Conservation (phyloP, 2,797 vertebrate species). For the Darevskia mixta region DNA sequence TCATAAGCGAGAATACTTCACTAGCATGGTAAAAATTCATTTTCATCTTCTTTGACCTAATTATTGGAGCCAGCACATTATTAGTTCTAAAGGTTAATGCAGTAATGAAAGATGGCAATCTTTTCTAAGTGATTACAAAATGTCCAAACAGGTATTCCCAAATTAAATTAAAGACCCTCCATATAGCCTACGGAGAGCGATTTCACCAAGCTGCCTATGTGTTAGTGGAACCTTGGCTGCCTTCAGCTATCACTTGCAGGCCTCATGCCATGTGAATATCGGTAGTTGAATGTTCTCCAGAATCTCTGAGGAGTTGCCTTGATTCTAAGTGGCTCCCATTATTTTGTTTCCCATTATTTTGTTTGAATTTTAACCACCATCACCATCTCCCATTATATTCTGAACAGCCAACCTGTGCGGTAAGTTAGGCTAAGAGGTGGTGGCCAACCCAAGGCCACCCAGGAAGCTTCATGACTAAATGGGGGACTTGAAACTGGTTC, state of each 20-base stretch:
- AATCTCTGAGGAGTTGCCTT: neutral
- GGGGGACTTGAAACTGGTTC: neutral
- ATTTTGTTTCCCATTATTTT: neutral
- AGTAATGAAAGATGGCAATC: conserved; percentile 73
- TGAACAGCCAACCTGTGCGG: neutral
- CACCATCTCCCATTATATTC: neutral
- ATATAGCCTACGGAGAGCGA: neutral
- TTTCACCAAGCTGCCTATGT: neutral
- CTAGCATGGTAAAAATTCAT: conserved; percentile 66
- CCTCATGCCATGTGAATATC: neutral
- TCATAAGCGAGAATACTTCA: conserved; percentile 31
- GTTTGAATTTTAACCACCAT: neutral
- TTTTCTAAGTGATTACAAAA: conserved; percentile 62
- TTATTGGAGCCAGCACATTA: conserved; percentile 55
- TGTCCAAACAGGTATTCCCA: conserved; percentile 43
- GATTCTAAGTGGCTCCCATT: neutral
- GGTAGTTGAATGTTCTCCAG: neutral
- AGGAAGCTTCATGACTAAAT: neutral
- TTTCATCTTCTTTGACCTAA: conserved; percentile 65
- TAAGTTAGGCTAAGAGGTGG: neutral
- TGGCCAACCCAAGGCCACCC: neutral
- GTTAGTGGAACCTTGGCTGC: rapidly evolving
- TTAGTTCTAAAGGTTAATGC: conserved; percentile 69
- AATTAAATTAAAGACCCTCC: conserved; percentile 64
- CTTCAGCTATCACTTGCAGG: rapidly evolving